phyloP scores from a whole-genome alignment of 2,797 vertebrate species.

The Notolepis coatsorum region DNA sequence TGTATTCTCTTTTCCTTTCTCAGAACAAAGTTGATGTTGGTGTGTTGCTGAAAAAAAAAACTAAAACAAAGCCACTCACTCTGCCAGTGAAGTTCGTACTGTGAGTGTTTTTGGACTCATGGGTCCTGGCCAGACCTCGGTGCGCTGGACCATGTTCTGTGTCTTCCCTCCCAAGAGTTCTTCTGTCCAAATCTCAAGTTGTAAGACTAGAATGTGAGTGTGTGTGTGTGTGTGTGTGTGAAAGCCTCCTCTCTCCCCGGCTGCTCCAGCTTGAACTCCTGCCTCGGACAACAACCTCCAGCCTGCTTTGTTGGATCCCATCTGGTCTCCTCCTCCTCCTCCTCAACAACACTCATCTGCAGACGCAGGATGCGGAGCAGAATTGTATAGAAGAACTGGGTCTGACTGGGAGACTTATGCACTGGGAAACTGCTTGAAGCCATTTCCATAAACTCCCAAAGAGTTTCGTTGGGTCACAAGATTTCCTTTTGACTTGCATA shows the following conservation, averaged over 20 bases:
- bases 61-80: neutral
- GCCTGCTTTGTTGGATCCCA: constrained; percentile 5
- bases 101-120: constrained; percentile 16
- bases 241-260: too few relatives aligned
- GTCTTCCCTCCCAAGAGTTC: constrained; percentile 25
- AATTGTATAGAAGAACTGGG: constrained; percentile 17
- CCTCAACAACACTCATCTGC: constrained; percentile 10
- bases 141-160: constrained; percentile 20
- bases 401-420: constrained; percentile 41
- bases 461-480: constrained; percentile 46
- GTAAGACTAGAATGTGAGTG: constrained; percentile 25
- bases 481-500: constrained; percentile 51
- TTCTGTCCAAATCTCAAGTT: neutral
- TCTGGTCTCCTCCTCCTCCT: constrained; percentile 15
- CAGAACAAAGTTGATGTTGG: neutral
- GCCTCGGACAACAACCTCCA: constrained; percentile 38
- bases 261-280: constrained; percentile 41
- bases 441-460: constrained; percentile 52
- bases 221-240: too few relatives aligned
- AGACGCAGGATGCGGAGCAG: constrained; percentile 27
- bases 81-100: constrained; percentile 1
- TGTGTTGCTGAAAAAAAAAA: neutral
- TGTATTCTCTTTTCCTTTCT: constrained; percentile 16
- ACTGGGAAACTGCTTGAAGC: constrained; percentile 42
- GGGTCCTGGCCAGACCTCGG: constrained; percentile 26